phyloP scores from a whole-genome alignment of 1,140 invertebrate species.

The Papilio machaon region DNA sequence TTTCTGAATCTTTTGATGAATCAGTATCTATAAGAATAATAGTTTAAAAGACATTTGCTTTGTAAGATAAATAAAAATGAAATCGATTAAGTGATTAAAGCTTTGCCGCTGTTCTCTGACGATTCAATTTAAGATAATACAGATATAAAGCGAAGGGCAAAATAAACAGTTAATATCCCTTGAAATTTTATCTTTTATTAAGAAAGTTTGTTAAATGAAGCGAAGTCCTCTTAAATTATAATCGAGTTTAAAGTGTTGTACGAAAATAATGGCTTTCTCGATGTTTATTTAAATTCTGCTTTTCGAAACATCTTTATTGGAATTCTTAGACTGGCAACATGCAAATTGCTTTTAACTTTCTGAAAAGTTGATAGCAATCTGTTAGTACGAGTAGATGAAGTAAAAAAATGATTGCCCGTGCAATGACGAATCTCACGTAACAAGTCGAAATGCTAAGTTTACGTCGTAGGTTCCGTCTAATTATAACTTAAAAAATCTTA shows the following conservation, averaged over 20 bases:
- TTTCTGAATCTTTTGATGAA: neutral
- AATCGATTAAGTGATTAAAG: conserved; percentile 4
- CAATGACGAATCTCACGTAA: too few relatives aligned
- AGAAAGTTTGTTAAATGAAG: conserved; percentile 34
- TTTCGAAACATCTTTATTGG: conserved; percentile 26
- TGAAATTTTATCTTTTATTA: conserved; percentile 20
- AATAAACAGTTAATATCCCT: conserved; percentile 24
- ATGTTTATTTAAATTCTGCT: conserved; percentile 23
- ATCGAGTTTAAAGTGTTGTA: conserved; percentile 33
- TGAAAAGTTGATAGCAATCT: neutral
- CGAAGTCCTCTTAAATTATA: neutral
- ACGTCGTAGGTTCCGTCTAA: too few relatives aligned
- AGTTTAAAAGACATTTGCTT: neutral
- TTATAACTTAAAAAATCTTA: too few relatives aligned
- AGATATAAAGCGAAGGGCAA: neutral
- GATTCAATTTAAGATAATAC: conserved; percentile 29
- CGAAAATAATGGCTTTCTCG: conserved; percentile 26
- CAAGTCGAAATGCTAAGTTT: too few relatives aligned
- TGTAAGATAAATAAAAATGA: neutral
- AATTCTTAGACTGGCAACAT: conserved; percentile 7
- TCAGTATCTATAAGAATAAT: neutral
- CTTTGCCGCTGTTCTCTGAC: neutral
- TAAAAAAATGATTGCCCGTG: too few relatives aligned
- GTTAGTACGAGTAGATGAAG: too few relatives aligned
- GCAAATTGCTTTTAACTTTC: conserved; percentile 1